Percentiles rank a stretch among this genome's conserved stretches.
Evolutionary conservation across 2,113 vertebrate species (phyloP).

Genomic region (Aegotheles bennettii): DNA sequence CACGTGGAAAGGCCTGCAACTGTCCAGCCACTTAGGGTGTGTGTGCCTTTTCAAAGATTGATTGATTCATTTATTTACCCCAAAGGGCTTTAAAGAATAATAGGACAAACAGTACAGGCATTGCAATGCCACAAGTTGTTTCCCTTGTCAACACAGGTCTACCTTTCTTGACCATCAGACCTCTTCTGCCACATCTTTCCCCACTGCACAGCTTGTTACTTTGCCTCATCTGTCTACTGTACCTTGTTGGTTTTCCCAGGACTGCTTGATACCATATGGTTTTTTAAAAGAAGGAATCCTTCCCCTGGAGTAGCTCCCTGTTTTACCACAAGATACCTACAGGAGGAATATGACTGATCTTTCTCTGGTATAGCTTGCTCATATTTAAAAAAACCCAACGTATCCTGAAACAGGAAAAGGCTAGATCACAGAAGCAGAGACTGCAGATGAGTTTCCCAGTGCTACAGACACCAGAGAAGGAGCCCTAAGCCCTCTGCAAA

Average conservation of each 20-base stretch:
- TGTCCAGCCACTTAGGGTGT: neutral
- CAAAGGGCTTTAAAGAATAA: neutral
- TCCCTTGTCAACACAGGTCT: neutral
- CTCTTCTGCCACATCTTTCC: neutral
- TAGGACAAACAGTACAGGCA: neutral
- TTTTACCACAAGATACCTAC: neutral
- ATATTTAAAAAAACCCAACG: neutral
- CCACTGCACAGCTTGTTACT: neutral
- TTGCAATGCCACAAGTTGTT: neutral
- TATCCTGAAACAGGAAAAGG: neutral
- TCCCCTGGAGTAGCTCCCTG: neutral
- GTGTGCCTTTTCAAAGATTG: neutral
- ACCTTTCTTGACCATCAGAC: neutral
- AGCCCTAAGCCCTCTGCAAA: neutral
- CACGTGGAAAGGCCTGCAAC: neutral
- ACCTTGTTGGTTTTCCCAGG: neutral
- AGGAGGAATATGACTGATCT: neutral
- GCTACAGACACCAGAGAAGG: neutral
- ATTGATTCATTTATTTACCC: neutral
- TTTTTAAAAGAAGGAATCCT: neutral
- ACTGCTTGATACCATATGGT: rapidly evolving
- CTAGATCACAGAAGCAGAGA: neutral
- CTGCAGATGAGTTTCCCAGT: neutral
- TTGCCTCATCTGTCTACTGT: neutral
- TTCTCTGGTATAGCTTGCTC: neutral